Conservation (phyloP, 2,113 vertebrate species). For the Talpa occidentalis region DNA sequence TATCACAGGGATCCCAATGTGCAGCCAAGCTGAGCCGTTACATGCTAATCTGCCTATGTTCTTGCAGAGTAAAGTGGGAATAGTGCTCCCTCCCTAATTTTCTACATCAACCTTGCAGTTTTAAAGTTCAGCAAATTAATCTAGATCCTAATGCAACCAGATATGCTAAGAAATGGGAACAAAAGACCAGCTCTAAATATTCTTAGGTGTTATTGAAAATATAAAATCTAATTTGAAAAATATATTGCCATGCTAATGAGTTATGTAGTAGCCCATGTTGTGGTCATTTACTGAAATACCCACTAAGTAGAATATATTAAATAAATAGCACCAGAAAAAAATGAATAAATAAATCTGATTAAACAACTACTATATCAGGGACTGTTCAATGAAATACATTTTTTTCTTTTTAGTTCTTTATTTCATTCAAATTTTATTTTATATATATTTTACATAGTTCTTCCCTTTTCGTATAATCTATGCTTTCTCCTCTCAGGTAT, state of each 20-base stretch:
- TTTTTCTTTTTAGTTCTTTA: too few species aligned
- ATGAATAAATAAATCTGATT: slow-evolving; percentile 20
- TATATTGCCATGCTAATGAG: not conserved
- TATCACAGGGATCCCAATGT: not conserved
- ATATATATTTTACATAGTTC: too few species aligned
- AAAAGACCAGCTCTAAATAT: not conserved
- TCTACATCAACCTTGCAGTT: not conserved
- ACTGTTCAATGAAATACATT: not conserved
- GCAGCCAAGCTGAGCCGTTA: not conserved
- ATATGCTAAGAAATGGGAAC: not conserved
- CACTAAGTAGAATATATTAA: slow-evolving; percentile 8
- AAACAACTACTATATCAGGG: slow-evolving; percentile 13
- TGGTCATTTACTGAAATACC: slow-evolving; percentile 20
- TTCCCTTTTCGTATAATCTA: too few species aligned
- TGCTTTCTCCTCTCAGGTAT: too few species aligned
- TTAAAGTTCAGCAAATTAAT: slow-evolving; percentile 22
- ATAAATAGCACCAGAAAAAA: slow-evolving; percentile 23
- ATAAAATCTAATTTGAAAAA: slow-evolving; percentile 47
- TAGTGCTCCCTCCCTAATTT: not conserved
- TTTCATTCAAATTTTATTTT: too few species aligned
- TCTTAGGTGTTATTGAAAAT: not conserved
- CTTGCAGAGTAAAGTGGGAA: not conserved
- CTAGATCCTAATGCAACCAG: not conserved
- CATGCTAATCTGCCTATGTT: not conserved
- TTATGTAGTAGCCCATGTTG: not conserved